Conservation (phyloP, 2,888 invertebrate genomes). For the Lasioglossum lativentre region DNA sequence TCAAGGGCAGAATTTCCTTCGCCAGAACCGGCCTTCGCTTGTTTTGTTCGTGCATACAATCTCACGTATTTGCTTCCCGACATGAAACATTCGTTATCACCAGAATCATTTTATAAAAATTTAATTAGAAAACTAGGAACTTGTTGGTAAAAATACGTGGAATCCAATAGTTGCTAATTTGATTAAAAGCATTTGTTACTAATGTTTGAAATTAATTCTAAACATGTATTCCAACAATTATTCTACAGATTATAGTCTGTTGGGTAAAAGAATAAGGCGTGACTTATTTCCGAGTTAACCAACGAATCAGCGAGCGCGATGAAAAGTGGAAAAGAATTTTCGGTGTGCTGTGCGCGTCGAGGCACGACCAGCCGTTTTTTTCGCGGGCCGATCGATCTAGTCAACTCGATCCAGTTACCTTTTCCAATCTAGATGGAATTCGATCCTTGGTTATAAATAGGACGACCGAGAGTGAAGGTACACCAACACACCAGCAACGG, state of each 20-base stretch:
- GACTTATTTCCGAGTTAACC: neutral
- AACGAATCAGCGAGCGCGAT: neutral
- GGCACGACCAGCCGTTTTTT: slow-evolving; percentile 11
- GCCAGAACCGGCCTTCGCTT: too few species aligned
- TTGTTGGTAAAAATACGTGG: too few species aligned
- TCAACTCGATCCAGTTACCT: slow-evolving; percentile 67
- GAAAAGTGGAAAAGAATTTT: slow-evolving; percentile 29
- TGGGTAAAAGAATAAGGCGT: neutral
- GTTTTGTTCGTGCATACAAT: too few species aligned
- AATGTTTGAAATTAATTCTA: neutral
- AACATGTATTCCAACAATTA: neutral
- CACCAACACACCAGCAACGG: slow-evolving; percentile 49
- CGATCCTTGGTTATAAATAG: slow-evolving; percentile 75
- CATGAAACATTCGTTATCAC: too few species aligned
- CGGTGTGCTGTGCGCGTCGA: neutral
- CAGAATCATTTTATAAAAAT: too few species aligned
- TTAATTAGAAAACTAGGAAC: too few species aligned
- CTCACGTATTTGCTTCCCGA: too few species aligned
- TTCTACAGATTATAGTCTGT: neutral
- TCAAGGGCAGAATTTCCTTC: too few species aligned
- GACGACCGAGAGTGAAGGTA: slow-evolving; percentile 72
- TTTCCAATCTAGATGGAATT: slow-evolving; percentile 73
- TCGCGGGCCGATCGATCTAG: slow-evolving; percentile 42
- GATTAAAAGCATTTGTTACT: too few species aligned
- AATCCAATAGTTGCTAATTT: too few species aligned